These are phyloP conservation scores for Rhineura floridana DNA, from an alignment of 2,113 vertebrate genomes.

Conservation along the genomic window DNA sequence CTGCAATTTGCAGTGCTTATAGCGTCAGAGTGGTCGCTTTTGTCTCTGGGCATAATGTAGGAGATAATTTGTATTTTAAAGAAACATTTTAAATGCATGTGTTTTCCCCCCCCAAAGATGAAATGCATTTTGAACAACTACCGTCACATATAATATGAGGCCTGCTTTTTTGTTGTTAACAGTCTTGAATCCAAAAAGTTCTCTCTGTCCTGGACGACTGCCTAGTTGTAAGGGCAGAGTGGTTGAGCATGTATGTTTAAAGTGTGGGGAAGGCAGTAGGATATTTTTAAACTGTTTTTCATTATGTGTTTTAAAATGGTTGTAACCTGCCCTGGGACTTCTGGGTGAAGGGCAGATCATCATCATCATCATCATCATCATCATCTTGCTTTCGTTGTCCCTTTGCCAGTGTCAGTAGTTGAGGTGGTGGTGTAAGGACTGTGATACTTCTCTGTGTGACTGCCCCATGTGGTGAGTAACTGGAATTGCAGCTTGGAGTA, in stretches of 20 bases:
- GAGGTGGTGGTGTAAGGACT: not conserved
- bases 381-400: not conserved
- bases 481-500: not conserved
- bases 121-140: constrained; percentile 61
- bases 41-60: constrained; percentile 55
- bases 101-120: constrained; percentile 45
- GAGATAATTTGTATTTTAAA: constrained; percentile 62
- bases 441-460: not conserved
- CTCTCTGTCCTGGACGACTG: not conserved
- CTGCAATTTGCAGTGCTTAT: constrained; percentile 60
- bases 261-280: not conserved
- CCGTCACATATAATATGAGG: constrained; percentile 55
- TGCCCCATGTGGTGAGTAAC: not conserved
- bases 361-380: too few relatives aligned
- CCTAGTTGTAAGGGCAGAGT: not conserved
- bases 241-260: not conserved
- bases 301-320: too few relatives aligned
- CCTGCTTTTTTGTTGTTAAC: not conserved
- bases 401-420: not conserved
- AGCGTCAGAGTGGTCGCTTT: constrained; percentile 56
- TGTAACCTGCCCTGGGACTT: too few relatives aligned
- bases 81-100: constrained; percentile 60
- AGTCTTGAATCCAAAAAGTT: not conserved
- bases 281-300: too few relatives aligned
- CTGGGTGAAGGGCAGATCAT: too few relatives aligned